phyloP scores from a whole-genome alignment of 2,113 vertebrate species.

The Perccottus glenii region DNA sequence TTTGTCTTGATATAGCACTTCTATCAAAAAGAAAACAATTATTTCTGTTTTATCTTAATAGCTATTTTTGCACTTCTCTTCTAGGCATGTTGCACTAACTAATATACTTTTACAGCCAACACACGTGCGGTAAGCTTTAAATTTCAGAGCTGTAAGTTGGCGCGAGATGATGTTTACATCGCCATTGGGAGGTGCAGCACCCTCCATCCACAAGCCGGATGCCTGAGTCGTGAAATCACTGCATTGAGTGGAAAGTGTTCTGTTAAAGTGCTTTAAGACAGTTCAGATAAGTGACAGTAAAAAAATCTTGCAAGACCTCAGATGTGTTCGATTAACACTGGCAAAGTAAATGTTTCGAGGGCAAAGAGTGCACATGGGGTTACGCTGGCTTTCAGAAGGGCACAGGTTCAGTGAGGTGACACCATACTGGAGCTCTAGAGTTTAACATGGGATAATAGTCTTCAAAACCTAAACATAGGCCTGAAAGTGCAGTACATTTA shows the following conservation, averaged over 20 bases:
- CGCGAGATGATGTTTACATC: conserved; percentile 46
- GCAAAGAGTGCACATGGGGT: conserved; percentile 25
- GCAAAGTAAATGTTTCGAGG: conserved; percentile 35
- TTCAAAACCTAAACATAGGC: too few relatives aligned
- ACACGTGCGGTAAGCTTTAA: not conserved
- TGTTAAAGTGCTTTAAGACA: conserved; percentile 50
- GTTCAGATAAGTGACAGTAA: conserved; percentile 42
- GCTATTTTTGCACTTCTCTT: not conserved
- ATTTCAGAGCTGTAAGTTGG: conserved; percentile 8
- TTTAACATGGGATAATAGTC: too few relatives aligned
- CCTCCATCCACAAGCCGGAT: conserved; percentile 35
- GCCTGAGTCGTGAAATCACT: conserved; percentile 53
- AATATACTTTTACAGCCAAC: conserved; percentile 23
- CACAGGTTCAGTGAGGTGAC: not conserved
- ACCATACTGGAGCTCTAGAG: too few relatives aligned
- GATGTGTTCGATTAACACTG: conserved; percentile 57
- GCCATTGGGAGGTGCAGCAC: conserved; percentile 20
- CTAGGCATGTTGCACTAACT: not conserved
- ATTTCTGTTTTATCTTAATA: too few relatives aligned
- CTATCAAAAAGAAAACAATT: too few relatives aligned
- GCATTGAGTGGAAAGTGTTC: conserved; percentile 57
- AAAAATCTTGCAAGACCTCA: conserved; percentile 21
- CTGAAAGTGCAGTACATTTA: too few relatives aligned
- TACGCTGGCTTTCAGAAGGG: not conserved
- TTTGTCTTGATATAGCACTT: too few relatives aligned